phyloP scores from a whole-genome alignment of 2,113 vertebrate species.

The Apodemus speciosus region DNA sequence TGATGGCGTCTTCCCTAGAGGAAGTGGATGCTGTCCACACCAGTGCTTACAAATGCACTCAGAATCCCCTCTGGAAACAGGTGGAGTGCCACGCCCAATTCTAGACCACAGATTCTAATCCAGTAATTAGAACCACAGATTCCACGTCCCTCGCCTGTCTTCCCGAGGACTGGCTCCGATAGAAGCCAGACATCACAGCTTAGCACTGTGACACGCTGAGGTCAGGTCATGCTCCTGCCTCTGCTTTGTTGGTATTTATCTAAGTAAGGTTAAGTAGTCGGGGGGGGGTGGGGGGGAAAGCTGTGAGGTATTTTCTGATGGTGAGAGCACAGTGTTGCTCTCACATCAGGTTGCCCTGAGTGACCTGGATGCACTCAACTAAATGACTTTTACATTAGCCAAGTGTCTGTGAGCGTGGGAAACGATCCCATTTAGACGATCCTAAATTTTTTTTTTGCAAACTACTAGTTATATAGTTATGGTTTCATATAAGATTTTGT shows the following conservation, averaged over 20 bases:
- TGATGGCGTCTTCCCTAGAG: not conserved
- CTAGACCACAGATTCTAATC: not conserved
- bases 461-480: not conserved
- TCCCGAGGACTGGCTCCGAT: not conserved
- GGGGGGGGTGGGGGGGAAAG: not conserved
- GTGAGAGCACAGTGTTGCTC: too few relatives aligned
- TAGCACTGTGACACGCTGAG: not conserved
- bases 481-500: not conserved
- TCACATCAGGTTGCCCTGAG: not conserved
- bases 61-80: not conserved
- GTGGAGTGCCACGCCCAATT: not conserved
- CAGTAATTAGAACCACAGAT: not conserved
- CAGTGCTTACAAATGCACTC: not conserved
- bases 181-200: not conserved
- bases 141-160: not conserved
- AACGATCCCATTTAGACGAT: not conserved
- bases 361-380: not conserved
- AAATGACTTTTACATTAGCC: not conserved
- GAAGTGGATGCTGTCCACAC: too few relatives aligned
- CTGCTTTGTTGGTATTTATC: not conserved
- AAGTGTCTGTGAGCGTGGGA: not conserved
- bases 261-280: not conserved
- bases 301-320: not conserved
- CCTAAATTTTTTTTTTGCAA: not conserved
- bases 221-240: not conserved